Conservation (phyloP, 2,113 vertebrate species). For the Argyrosomus japonicus region DNA sequence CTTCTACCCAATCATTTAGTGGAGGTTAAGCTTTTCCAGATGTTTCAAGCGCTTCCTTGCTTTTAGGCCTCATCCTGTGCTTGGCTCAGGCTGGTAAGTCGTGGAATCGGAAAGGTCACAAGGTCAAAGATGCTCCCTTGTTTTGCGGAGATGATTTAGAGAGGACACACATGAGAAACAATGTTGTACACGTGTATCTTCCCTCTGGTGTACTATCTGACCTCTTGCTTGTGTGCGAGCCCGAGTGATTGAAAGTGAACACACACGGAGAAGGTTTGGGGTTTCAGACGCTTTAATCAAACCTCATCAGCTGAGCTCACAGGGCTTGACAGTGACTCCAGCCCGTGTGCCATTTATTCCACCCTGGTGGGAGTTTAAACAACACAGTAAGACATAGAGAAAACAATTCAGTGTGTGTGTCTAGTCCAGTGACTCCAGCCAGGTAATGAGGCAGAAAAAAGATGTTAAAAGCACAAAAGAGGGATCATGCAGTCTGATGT, state of each 20-base stretch:
- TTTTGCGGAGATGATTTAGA: constrained; percentile 35
- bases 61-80: constrained; percentile 37
- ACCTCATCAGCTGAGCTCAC: constrained; percentile 52
- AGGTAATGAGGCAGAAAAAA: constrained; percentile 54
- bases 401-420: constrained; percentile 19
- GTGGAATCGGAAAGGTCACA: constrained; percentile 31
- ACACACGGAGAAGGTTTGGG: constrained; percentile 53
- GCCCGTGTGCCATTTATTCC: constrained; percentile 33
- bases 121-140: constrained; percentile 59
- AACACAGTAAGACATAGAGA: constrained; percentile 29
- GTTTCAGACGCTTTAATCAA: constrained; percentile 67
- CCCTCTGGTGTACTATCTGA: neutral
- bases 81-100: constrained; percentile 36
- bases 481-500: constrained; percentile 3
- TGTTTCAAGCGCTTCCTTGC: constrained; percentile 52
- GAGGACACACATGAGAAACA: neutral
- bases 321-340: constrained; percentile 32
- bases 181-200: neutral
- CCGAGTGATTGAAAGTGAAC: constrained; percentile 54
- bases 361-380: constrained; percentile 30
- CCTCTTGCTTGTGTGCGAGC: neutral
- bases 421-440: constrained; percentile 9
- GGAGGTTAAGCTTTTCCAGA: constrained; percentile 72
- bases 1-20: constrained; percentile 62
- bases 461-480: constrained; percentile 11